Percentiles rank a stretch among this genome's conserved stretches.
Evolutionary conservation across 2,888 invertebrate species (phyloP).

Genomic region (Furcula furcula): DNA sequence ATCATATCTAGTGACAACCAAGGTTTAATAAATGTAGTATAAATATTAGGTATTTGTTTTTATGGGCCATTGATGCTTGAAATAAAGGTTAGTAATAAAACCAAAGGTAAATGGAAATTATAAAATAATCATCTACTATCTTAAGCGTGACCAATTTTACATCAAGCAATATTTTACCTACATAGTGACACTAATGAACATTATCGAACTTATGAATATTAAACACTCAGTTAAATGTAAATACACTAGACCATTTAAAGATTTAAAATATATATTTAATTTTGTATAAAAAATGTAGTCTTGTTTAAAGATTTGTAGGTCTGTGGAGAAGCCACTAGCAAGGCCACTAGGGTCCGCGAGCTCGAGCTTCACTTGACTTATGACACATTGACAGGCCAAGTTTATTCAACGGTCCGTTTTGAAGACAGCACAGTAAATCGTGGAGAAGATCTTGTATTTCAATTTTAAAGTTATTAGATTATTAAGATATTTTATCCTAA

Average conservation of each 20-base stretch:
- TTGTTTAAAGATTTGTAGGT: slow-evolving; percentile 21
- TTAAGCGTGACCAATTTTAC: not conserved
- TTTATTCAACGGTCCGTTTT: slow-evolving; percentile 71
- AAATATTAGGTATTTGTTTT: too few relatives aligned
- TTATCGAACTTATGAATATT: slow-evolving; percentile 1
- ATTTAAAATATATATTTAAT: not conserved
- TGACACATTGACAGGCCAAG: slow-evolving; percentile 80
- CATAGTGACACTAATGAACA: not conserved
- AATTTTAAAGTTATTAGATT: not conserved
- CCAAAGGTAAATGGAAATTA: too few relatives aligned
- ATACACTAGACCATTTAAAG: not conserved
- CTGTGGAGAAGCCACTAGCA: slow-evolving; percentile 42
- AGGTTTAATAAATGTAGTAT: too few relatives aligned
- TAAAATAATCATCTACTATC: too few relatives aligned
- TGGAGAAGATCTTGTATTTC: slow-evolving; percentile 41
- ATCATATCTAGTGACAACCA: too few relatives aligned
- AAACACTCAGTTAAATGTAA: not conserved
- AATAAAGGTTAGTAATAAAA: too few relatives aligned
- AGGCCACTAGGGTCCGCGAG: slow-evolving; percentile 44
- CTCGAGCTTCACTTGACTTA: slow-evolving; percentile 73
- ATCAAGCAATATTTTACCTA: not conserved
- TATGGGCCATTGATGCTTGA: too few relatives aligned
- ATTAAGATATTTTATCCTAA: too few relatives aligned
- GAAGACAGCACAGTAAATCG: slow-evolving; percentile 46
- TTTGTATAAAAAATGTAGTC: not conserved